Conservation (phyloP, 2,888 invertebrate species). For the Melipona bicolor region DNA sequence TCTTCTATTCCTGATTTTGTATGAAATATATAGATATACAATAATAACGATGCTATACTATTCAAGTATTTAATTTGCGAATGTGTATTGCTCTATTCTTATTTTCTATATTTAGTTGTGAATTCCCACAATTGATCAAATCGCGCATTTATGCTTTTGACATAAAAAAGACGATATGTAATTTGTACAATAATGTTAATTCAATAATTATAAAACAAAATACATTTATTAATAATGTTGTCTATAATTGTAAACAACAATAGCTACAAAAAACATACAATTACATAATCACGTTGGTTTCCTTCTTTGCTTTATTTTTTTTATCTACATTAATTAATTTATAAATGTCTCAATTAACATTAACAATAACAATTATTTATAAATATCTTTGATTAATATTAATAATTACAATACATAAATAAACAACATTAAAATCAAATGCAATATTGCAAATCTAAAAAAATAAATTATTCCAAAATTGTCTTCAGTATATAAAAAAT, state of each 20-base stretch:
- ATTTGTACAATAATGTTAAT: background rate
- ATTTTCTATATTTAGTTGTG: too few species aligned
- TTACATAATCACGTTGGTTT: slow-evolving; percentile 34
- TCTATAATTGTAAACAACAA: background rate
- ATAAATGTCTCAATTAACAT: slow-evolving; percentile 32
- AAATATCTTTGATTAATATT: too few species aligned
- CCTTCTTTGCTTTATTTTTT: background rate
- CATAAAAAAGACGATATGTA: background rate
- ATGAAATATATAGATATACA: too few species aligned
- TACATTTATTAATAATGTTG: background rate
- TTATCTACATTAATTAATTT: slow-evolving; percentile 28
- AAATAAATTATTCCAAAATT: background rate
- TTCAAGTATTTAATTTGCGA: too few species aligned
- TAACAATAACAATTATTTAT: too few species aligned
- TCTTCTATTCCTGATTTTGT: too few species aligned
- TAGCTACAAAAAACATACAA: background rate
- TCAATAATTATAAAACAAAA: background rate
- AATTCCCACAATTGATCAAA: too few species aligned
- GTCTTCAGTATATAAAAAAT: slow-evolving; percentile 6
- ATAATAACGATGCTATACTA: too few species aligned
- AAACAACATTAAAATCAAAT: too few species aligned
- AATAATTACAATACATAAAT: too few species aligned
- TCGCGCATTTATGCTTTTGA: too few species aligned
- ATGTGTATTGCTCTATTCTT: too few species aligned
- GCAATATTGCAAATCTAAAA: background rate